Conservation (phyloP, 2,113 vertebrate species). For the Percina caprodes region DNA sequence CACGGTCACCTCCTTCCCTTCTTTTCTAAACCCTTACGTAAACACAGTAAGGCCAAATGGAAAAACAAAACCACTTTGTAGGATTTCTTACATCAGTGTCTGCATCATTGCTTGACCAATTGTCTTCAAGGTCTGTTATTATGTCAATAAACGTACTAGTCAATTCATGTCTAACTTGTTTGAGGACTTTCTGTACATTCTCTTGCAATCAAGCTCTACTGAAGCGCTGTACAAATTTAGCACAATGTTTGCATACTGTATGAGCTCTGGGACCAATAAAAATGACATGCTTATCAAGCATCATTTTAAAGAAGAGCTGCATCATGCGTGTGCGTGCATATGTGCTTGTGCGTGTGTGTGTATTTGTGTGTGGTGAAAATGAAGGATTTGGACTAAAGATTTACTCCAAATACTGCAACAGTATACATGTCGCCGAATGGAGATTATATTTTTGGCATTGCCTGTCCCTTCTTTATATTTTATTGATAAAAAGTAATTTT, state of each 20-base stretch:
- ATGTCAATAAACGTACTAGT: background rate
- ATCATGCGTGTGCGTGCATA: background rate
- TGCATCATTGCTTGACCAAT: slow-evolving; percentile 2
- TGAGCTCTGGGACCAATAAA: slow-evolving; percentile 39
- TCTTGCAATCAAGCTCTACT: background rate
- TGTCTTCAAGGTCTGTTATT: background rate
- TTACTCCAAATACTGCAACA: slow-evolving; percentile 10
- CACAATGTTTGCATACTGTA: slow-evolving; percentile 32
- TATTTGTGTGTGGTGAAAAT: slow-evolving; percentile 7
- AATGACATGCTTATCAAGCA: slow-evolving; percentile 51
- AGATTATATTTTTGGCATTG: slow-evolving; percentile 12
- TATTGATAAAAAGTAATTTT: slow-evolving; percentile 22
- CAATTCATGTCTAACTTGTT: background rate
- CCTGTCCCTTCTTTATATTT: slow-evolving; percentile 4
- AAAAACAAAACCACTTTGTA: background rate
- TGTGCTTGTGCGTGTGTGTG: background rate
- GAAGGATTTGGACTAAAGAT: slow-evolving; percentile 20
- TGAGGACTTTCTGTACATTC: background rate
- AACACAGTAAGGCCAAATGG: background rate
- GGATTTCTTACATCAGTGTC: slow-evolving; percentile 16
- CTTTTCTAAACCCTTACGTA: background rate
- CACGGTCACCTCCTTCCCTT: background rate
- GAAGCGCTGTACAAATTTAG: slow-evolving; percentile 4
- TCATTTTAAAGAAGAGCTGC: slow-evolving; percentile 29
- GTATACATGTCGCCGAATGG: background rate